Evolutionary conservation across 2,888 invertebrate species (phyloP).

Genomic region (Subacronicta megacephala): DNA sequence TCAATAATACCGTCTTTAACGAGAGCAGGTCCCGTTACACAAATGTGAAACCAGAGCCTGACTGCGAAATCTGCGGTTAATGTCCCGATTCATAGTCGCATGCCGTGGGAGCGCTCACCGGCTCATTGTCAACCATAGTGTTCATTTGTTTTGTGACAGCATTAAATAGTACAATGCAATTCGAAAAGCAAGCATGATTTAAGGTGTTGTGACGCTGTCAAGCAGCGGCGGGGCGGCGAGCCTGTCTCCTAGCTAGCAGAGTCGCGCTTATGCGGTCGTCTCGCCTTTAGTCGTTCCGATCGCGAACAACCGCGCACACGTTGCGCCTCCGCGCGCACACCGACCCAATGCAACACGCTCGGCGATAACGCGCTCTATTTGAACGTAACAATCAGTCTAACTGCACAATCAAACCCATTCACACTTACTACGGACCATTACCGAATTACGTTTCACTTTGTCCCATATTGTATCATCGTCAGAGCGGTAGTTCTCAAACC

Average conservation of each 20-base stretch:
- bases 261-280: constrained; percentile 47
- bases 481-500: constrained; percentile 67
- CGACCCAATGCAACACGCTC: constrained; percentile 59
- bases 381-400: constrained; percentile 74
- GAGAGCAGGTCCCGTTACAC: constrained; percentile 55
- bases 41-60: constrained; percentile 33
- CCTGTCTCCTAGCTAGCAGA: constrained; percentile 53
- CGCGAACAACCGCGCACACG: constrained; percentile 82
- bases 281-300: constrained; percentile 74
- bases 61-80: constrained; percentile 45
- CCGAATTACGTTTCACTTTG: constrained; percentile 55
- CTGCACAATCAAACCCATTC: constrained; percentile 70
- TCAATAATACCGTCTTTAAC: constrained; percentile 44
- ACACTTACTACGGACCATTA: constrained; percentile 60
- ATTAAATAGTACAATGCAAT: constrained; percentile 72
- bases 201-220: constrained; percentile 67
- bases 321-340: constrained; percentile 61
- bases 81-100: constrained; percentile 68
- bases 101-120: constrained; percentile 75
- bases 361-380: constrained; percentile 83
- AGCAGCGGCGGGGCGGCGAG: constrained; percentile 69
- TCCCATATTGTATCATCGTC: constrained; percentile 57
- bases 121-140: constrained; percentile 65
- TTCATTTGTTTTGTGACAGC: constrained; percentile 72
- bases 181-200: constrained; percentile 84